These are phyloP conservation scores for Hydrochoerus hydrochaeris DNA, from an alignment of 2,113 vertebrate species.

Conservation along the genomic window DNA sequence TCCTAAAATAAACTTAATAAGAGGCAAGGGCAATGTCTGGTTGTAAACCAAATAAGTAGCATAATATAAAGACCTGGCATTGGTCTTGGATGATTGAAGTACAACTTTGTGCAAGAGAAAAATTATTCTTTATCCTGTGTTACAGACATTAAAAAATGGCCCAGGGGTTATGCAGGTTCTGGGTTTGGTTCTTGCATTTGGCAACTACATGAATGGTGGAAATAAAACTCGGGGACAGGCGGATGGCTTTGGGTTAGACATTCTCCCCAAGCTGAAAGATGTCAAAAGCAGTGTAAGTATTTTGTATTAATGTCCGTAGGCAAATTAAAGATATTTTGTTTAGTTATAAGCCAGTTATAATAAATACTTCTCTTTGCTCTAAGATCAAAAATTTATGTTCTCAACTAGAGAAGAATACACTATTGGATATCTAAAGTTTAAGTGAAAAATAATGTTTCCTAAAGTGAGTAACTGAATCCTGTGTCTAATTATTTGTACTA, in stretches of 20 bases:
- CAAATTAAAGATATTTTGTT: not conserved
- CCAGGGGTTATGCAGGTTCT: slow-evolving; percentile 92
- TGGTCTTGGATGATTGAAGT: not conserved
- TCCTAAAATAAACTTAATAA: not conserved
- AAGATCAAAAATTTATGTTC: not conserved
- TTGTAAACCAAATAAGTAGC: not conserved
- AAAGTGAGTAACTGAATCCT: not conserved
- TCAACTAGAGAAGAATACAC: not conserved
- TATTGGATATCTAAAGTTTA: not conserved
- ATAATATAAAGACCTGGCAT: not conserved
- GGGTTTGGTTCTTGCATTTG: slow-evolving; percentile 96
- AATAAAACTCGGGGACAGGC: slow-evolving; percentile 97
- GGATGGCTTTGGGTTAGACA: slow-evolving; percentile 96
- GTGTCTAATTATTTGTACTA: not conserved
- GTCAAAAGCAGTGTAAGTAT: slow-evolving; percentile 98
- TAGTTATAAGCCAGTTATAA: not conserved
- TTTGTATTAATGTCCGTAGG: not conserved
- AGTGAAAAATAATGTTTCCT: slow-evolving; percentile 26
- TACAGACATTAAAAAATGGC: slow-evolving; percentile 90
- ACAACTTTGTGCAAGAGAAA: not conserved
- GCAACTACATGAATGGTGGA: slow-evolving; percentile 99
- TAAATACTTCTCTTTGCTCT: slow-evolving; percentile 8
- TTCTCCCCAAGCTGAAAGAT: slow-evolving; percentile 98
- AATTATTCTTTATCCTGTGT: slow-evolving; percentile 60
- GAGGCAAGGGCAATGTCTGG: not conserved